Evolutionary conservation across 1,140 invertebrate genomes (phyloP), one percentile per base, ranked within the genome.

Genomic region (Elymnias hypermnestra): DNA sequence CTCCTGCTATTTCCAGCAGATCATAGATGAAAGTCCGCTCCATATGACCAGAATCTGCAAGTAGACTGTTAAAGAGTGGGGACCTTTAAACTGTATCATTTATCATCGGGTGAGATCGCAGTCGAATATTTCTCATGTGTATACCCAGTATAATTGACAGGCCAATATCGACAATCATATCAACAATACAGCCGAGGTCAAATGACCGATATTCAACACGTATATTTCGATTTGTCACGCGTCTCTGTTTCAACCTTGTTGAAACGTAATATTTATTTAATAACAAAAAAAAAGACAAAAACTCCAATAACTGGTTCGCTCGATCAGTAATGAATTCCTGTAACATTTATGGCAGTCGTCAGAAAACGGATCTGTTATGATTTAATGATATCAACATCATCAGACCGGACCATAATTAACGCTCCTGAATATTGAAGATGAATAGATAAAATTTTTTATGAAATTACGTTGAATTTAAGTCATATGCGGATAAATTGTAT

Each of bases 131-230:
- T n/a, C n/a, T n/a, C n/a, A n/a, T n/a, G 12, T 29, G 12, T 33
- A 33, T 8, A 33, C 14, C 1, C 6, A 33, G n/a, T 17, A 12
- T 22, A 46, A 46, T 37, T 46, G 43, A 46, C 36, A 47, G 35
- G 10, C 31, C 43, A 26, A 12, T 39, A 19, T 23, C 26, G 14
- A 26, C 22, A 25, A 22, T 29, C 36, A 31, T 47, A 46, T n/a
- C 12, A 29, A 29, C 2, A 36, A 46, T 36, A 46, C 25, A 37
- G 35, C 14, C 44, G 44, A 47, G 44, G 44, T 47, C 44, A 22
- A 44, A 23, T 25, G 29, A 22, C 13, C 42, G 31, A 33, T 36
- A 22, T 36, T 44, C 22, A 31, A 31, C 29, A 43, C 31, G n/a
- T 35, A 44, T 18, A 31, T 36, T 17, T 44, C 33, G 9, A 15